Evolutionary conservation across 2,113 vertebrate species (phyloP).

Genomic region (Zosterops hypoxanthus): DNA sequence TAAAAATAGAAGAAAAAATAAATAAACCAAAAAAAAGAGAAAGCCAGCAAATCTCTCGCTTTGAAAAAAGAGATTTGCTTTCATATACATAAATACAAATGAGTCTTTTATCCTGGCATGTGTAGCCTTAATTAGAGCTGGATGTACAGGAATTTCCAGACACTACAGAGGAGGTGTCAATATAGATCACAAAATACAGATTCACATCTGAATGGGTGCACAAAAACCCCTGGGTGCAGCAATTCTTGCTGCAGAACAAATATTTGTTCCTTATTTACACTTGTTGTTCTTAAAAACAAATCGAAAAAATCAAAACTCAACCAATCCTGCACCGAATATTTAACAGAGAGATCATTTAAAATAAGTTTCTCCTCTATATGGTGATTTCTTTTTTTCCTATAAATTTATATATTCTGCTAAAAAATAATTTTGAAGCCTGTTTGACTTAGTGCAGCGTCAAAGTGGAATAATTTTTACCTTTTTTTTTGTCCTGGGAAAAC

Average conservation of each 20-base stretch:
- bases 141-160: neutral
- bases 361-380: accelerated
- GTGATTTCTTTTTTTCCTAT: accelerated
- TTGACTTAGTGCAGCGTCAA: neutral
- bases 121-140: neutral
- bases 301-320: neutral
- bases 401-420: neutral
- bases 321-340: neutral
- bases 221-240: neutral
- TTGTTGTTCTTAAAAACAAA: neutral
- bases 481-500: neutral
- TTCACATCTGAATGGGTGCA: neutral
- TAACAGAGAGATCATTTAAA: neutral
- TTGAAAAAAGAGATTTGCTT: constrained; percentile 27
- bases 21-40: neutral
- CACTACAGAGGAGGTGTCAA: neutral
- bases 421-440: neutral
- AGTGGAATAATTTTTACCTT: neutral
- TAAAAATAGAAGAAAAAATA: constrained; percentile 44
- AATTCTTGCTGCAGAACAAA: neutral
- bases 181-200: neutral
- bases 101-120: constrained; percentile 3
- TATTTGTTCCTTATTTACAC: neutral
- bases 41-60: neutral
- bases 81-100: constrained; percentile 30